Conservation (phyloP, 2,797 vertebrate species). For the Pipistrellus nathusii region DNA sequence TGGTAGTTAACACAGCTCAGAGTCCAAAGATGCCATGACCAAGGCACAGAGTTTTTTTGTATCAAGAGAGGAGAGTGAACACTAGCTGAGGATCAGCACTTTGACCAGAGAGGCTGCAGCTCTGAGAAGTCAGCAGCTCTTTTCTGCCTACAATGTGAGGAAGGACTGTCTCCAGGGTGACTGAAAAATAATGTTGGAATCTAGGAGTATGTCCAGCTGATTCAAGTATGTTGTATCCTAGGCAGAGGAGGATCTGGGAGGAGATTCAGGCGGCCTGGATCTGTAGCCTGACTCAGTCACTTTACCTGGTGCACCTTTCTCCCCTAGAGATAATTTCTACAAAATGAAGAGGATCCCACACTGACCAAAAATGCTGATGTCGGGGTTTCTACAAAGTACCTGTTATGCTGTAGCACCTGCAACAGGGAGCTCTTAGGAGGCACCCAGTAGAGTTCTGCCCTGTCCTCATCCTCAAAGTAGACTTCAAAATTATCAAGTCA, state of each 20-base stretch:
- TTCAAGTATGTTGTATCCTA: neutral
- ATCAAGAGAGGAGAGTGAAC: neutral
- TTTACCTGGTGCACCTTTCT: constrained; percentile 88
- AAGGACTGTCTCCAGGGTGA: neutral
- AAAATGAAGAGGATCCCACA: constrained; percentile 90
- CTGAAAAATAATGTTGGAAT: neutral
- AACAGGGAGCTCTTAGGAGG: constrained; percentile 89
- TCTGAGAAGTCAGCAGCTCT: neutral
- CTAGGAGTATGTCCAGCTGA: neutral
- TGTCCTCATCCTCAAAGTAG: constrained; percentile 94
- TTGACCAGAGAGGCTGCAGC: neutral
- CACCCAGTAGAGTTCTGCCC: constrained; percentile 89
- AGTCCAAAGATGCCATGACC: neutral
- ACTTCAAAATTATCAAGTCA: constrained; percentile 91
- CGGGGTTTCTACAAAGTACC: constrained; percentile 93
- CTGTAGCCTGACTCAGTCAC: constrained; percentile 38
- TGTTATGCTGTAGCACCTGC: constrained; percentile 91
- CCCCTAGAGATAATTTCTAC: constrained; percentile 86
- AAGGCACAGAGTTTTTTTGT: neutral
- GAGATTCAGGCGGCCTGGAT: neutral
- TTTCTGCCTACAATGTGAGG: neutral
- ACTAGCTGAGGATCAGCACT: neutral
- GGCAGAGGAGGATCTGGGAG: neutral
- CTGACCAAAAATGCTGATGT: constrained; percentile 93
- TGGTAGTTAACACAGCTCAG: neutral